Base-by-base conservation (phyloP, 2,113 vertebrate genomes). In the Zosterops lateralis region DNA sequence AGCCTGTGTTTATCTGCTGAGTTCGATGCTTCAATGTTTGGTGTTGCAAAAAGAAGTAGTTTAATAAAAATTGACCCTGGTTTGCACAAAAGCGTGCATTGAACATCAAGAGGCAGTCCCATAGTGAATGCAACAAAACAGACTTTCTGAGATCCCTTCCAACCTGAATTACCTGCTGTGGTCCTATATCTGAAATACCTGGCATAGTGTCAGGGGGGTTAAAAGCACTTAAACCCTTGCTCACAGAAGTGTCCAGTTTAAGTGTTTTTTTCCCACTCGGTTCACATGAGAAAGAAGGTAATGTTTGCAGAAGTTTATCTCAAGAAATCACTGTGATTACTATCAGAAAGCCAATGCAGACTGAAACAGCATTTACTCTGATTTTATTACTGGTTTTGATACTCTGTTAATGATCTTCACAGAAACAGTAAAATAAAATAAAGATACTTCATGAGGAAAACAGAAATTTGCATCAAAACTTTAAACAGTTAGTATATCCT, bases 141-240 rank as follows among this genome's bases (percentile, higher is more conserved):
- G 17, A 29, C 22, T 84, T 87, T 29, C 32, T 4, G 0, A 68
- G 31, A 28, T 65, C 6, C 12, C 18, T 78, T 75, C 36, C 57
- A 72, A 36, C 21, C 34, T 54, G 20, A 87, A 53, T 90, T 45
- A 28, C 21, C 28, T 67, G 10, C 11, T 44, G 11, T 42, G 24
- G 16, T 83, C 29, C 31, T 64, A 0, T 29, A 15, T 62, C 36
- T 71, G 53, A 73, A 92, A 34, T 44, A 62, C 7, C 25, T 80
- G 47, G 20, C 38, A 8, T 16, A 16, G 9, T 29, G 17, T 40
- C 3, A 1, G 6, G 8, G 1, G 3, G 4, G 4, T 60, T 40
- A 68, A 78, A 86, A 79, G 48, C 54, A 25, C 31, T 89, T 54
- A 66, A 75, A 36, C 9, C 9, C 9, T 47, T 73, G 11, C 38